A percentile compares a stretch with the other conserved stretches of the same genome.
Conservation (phyloP, 2,888 invertebrate species). For the Lycia hirtaria region DNA sequence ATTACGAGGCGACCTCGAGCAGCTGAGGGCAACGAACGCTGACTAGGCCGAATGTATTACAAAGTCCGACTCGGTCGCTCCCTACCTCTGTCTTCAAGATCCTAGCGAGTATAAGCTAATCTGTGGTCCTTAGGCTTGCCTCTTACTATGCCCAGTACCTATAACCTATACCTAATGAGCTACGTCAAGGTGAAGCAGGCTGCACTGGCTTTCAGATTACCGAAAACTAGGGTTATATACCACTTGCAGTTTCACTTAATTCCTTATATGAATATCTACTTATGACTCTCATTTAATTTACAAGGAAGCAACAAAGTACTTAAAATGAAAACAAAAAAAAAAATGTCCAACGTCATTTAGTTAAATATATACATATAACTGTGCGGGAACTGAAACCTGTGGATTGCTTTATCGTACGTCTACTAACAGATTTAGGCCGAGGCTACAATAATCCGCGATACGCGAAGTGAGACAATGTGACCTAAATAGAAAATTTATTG, state of each 20-base stretch:
- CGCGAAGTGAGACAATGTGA: conserved; percentile 44
- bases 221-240: conserved; percentile 3
- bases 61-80: conserved; percentile 83
- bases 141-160: conserved; percentile 72
- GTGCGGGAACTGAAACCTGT: conserved; percentile 19
- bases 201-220: conserved; percentile 40
- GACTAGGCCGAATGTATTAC: conserved; percentile 85
- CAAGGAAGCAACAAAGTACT: neutral
- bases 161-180: conserved; percentile 68
- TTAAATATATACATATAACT: conserved; percentile 6
- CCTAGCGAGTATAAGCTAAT: conserved; percentile 46
- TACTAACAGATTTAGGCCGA: conserved; percentile 46
- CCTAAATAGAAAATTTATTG: conserved; percentile 41
- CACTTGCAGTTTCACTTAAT: conserved; percentile 5
- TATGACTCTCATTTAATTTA: neutral
- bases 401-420: conserved; percentile 33
- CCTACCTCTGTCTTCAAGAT: conserved; percentile 80
- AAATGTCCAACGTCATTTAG: neutral
- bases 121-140: conserved; percentile 71
- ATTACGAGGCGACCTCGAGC: conserved; percentile 70
- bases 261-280: neutral
- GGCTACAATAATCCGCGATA: conserved; percentile 46
- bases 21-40: conserved; percentile 80
- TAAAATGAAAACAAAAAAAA: neutral
- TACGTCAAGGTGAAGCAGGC: conserved; percentile 77